phyloP scores from a whole-genome alignment of 1,140 invertebrate species.

The Cylas formicarius region DNA sequence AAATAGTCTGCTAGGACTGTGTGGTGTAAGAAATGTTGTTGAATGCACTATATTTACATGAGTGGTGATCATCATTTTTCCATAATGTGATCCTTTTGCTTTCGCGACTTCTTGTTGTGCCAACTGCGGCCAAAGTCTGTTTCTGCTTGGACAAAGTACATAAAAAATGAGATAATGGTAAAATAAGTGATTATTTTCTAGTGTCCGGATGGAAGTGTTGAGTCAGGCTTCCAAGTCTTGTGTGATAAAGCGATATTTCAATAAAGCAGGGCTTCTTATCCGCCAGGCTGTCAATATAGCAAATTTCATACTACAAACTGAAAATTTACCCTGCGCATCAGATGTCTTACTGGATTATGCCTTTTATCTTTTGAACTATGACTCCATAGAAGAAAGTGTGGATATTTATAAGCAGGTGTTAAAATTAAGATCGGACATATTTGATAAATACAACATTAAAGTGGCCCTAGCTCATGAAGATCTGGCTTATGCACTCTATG shows the following conservation, averaged over 20 bases:
- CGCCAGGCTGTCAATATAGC: slow-evolving; percentile 71
- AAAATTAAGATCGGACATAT: slow-evolving; percentile 64
- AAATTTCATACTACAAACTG: slow-evolving; percentile 54
- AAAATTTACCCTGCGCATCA: slow-evolving; percentile 69
- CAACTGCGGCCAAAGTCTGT: too few species aligned
- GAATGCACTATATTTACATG: too few species aligned
- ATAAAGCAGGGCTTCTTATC: slow-evolving; percentile 70
- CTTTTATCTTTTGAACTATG: slow-evolving; percentile 85
- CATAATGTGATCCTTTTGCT: neutral
- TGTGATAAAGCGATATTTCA: slow-evolving; percentile 77
- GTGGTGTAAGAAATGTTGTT: too few species aligned
- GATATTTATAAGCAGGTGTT: slow-evolving; percentile 77
- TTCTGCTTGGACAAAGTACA: too few species aligned
- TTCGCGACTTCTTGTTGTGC: too few species aligned
- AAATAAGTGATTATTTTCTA: slow-evolving; percentile 29
- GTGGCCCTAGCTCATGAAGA: slow-evolving; percentile 84
- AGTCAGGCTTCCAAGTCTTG: slow-evolving; percentile 78
- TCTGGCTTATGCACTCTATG: slow-evolving; percentile 85
- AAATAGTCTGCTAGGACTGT: too few species aligned
- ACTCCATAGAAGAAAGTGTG: slow-evolving; percentile 73
- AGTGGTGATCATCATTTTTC: neutral
- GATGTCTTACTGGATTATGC: slow-evolving; percentile 81
- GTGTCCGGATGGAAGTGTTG: slow-evolving; percentile 69
- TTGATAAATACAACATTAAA: slow-evolving; percentile 76
- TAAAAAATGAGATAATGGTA: too few species aligned